Conservation (phyloP, 92 coral and sea anemone species). For the Phenganax subtilis region DNA sequence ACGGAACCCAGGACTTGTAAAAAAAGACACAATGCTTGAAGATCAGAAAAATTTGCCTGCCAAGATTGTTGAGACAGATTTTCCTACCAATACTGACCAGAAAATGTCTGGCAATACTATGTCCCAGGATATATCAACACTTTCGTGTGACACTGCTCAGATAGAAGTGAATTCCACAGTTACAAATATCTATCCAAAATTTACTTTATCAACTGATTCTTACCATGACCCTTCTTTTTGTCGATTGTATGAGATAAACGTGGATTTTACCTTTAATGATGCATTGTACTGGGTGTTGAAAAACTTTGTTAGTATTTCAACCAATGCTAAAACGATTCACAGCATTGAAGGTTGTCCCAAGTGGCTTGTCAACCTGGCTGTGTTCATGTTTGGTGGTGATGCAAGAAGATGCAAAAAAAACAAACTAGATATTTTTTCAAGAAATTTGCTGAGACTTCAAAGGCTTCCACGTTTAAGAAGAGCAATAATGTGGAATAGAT, state of each 20-base stretch:
- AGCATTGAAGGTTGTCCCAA: neutral
- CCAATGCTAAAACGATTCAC: neutral
- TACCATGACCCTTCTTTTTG: neutral
- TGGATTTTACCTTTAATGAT: neutral
- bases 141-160: too few species aligned
- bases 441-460: neutral
- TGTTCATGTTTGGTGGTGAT: neutral
- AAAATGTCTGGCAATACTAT: too few species aligned
- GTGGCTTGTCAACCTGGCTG: conserved; percentile 1
- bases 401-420: neutral
- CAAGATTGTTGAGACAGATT: too few species aligned
- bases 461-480: neutral
- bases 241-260: neutral
- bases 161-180: too few species aligned
- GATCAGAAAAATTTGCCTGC: neutral
- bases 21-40: neutral
- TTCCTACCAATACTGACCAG: too few species aligned
- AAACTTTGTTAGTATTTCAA: neutral
- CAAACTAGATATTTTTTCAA: neutral
- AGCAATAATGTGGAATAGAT: neutral
- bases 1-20: conserved; percentile 59
- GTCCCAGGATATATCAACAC: too few species aligned
- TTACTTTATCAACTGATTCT: too few species aligned
- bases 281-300: conserved; percentile 1
- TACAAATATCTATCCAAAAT: too few species aligned